Conservation (phyloP, 2,797 vertebrate species). For the Synanceia verrucosa region DNA sequence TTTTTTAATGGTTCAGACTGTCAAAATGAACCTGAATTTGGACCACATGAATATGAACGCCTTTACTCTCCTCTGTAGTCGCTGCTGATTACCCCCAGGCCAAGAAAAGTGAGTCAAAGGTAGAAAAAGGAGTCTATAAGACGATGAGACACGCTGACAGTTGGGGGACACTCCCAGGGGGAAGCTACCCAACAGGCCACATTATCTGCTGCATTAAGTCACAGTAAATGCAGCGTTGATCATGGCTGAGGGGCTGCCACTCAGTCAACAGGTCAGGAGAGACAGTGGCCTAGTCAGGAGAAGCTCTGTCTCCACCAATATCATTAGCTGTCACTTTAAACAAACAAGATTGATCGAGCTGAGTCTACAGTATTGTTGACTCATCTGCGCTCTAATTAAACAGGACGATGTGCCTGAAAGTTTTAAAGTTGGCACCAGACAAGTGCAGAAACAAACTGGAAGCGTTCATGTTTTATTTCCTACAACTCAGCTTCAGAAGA, state of each 20-base stretch:
- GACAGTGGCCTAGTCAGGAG: neutral
- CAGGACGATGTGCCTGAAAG: neutral
- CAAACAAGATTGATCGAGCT: conserved; percentile 14
- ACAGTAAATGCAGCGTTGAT: conserved; percentile 31
- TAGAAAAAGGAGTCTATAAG: conserved; percentile 19
- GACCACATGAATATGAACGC: conserved; percentile 12
- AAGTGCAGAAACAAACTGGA: neutral
- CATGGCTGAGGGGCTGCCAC: conserved; percentile 5
- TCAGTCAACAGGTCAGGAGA: conserved; percentile 35
- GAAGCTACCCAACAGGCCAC: conserved; percentile 38
- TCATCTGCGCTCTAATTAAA: conserved; percentile 4
- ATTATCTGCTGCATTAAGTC: conserved; percentile 46
- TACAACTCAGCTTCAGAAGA: neutral
- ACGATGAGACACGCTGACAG: conserved; percentile 41
- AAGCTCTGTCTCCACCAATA: conserved; percentile 17
- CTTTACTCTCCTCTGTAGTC: conserved; percentile 12
- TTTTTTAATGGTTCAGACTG: conserved; percentile 46
- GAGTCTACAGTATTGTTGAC: conserved; percentile 4
- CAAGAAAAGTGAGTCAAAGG: conserved; percentile 43
- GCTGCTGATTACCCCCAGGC: neutral
- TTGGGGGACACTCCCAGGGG: conserved; percentile 34
- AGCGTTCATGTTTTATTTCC: neutral
- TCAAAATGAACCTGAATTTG: conserved; percentile 48
- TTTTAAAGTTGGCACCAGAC: neutral
- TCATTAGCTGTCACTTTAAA: conserved; percentile 26